A percentile compares a stretch with the other conserved stretches of the same genome.
Evolutionary conservation across 2,113 vertebrate genomes (phyloP).

Genomic region (Chiloscyllium plagiosum): DNA sequence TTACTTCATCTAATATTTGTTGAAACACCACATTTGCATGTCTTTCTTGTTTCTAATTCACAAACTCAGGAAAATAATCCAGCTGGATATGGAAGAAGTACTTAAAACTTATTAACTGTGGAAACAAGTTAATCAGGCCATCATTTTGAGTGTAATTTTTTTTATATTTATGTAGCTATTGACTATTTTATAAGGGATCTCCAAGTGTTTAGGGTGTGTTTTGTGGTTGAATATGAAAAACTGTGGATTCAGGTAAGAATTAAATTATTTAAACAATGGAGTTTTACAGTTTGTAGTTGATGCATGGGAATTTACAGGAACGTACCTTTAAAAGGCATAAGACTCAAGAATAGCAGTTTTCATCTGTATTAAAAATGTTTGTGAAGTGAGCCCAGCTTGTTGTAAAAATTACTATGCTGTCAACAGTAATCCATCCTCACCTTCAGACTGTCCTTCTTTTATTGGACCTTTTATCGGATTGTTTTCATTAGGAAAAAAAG

Average conservation of each 20-base stretch:
- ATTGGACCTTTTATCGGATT: background rate
- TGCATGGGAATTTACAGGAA: background rate
- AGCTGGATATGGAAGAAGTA: background rate
- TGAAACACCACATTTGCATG: background rate
- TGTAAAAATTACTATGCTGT: background rate
- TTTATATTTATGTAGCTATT: background rate
- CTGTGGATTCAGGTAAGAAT: background rate
- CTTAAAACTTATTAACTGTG: background rate
- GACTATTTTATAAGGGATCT: background rate
- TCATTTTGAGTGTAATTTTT: background rate
- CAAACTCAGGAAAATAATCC: background rate
- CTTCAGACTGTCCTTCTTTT: background rate
- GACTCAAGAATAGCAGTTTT: background rate
- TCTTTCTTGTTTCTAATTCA: background rate
- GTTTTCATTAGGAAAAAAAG: too few relatives aligned
- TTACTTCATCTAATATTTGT: background rate
- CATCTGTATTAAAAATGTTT: background rate
- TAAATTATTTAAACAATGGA: background rate
- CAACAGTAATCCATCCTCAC: background rate
- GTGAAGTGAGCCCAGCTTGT: background rate
- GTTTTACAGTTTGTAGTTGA: background rate
- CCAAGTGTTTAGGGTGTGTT: background rate
- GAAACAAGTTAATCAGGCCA: background rate
- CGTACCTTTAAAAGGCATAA: background rate
- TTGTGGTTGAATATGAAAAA: background rate